Percentiles rank a stretch among this genome's conserved stretches.
phyloP scores from a whole-genome alignment of 2,888 invertebrate genomes.

The Hecatera dysodea region DNA sequence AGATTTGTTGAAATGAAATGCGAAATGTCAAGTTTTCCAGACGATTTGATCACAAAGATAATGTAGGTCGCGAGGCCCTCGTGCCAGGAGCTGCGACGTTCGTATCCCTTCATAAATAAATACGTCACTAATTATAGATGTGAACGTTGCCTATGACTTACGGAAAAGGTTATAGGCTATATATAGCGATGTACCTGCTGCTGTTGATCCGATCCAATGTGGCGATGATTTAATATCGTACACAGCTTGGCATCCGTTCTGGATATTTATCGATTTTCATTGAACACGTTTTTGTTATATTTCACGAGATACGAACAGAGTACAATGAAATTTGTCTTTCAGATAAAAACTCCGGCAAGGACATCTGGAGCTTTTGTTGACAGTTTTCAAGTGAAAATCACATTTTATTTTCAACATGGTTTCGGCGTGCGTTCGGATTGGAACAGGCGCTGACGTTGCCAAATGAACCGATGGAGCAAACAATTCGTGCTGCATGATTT shows the following conservation, averaged over 20 bases:
- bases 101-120: conserved; percentile 81
- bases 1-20: conserved; percentile 50
- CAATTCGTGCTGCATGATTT: conserved; percentile 53
- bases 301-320: conserved; percentile 37
- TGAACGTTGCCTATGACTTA: conserved; percentile 64
- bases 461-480: conserved; percentile 49
- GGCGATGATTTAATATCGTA: conserved; percentile 66
- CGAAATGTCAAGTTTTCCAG: conserved; percentile 51
- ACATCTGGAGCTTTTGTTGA: conserved; percentile 35
- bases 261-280: conserved; percentile 62
- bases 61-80: conserved; percentile 81
- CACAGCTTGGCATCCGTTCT: conserved; percentile 58
- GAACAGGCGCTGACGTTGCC: conserved; percentile 42
- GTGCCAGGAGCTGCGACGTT: conserved; percentile 72
- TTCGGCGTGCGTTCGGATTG: conserved; percentile 20
- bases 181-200: conserved; percentile 62
- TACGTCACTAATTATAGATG: conserved; percentile 80
- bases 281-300: conserved; percentile 57
- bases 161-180: conserved; percentile 66
- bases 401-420: conserved; percentile 36
- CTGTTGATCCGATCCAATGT: conserved; percentile 66
- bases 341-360: conserved; percentile 49
- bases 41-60: conserved; percentile 60
- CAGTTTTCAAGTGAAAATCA: conserved; percentile 28
- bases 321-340: conserved; percentile 33